Conservation (phyloP, 2,113 vertebrate species). For the Cheirogaleus medius region DNA sequence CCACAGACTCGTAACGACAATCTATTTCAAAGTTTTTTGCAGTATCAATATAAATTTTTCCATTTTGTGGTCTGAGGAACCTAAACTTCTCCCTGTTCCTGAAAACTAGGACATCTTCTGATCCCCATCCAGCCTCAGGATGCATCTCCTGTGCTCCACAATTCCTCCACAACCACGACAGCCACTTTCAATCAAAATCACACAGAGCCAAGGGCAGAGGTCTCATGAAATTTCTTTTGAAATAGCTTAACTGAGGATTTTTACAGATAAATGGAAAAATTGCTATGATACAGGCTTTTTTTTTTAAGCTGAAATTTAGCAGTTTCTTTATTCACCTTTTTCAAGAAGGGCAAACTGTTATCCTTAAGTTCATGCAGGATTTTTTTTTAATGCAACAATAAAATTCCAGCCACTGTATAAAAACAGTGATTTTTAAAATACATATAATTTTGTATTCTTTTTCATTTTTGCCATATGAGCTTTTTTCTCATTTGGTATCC, state of each 20-base stretch:
- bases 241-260: slow-evolving; percentile 71
- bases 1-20: not conserved
- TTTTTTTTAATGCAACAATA: not conserved
- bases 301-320: not conserved
- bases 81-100: slow-evolving; percentile 2
- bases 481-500: not conserved
- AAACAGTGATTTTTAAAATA: not conserved
- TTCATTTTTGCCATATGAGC: not conserved
- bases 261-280: slow-evolving; percentile 49
- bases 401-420: not conserved
- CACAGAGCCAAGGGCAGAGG: slow-evolving; percentile 64
- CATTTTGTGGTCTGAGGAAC: not conserved
- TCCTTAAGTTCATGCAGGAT: not conserved
- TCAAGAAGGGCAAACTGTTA: slow-evolving; percentile 7
- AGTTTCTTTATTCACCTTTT: slow-evolving; percentile 10
- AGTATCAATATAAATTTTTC: not conserved
- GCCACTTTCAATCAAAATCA: slow-evolving; percentile 75
- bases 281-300: not conserved
- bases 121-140: not conserved
- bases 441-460: not conserved
- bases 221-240: slow-evolving; percentile 82
- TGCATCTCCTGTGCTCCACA: not conserved
- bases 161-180: not conserved
- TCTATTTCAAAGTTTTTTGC: not conserved
- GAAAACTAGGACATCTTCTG: slow-evolving; percentile 36